Evolutionary conservation across 2,888 invertebrate species (phyloP), one percentile per base, ranked within the genome.

Genomic region (Scaptomyza polygonia): DNA sequence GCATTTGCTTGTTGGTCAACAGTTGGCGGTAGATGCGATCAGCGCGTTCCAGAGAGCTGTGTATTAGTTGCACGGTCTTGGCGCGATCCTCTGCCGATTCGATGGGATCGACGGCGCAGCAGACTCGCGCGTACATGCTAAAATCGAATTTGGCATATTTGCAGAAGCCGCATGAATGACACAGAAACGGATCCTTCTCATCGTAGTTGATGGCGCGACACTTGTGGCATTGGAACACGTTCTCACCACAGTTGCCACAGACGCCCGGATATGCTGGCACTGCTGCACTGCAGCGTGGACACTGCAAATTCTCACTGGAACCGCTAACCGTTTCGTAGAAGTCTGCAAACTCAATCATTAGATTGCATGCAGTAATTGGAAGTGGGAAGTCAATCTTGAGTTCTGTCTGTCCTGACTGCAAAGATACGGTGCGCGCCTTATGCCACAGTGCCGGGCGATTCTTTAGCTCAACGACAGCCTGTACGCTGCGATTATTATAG

Each of bases 141-240:
- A 98, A 97, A 92, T 99, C 99, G 91, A 99, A 99, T 92, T 99
- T 98, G 34, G 99, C 99, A 92, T 99, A 99, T 92, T 99, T 99
- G 93, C 99, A 99, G 93, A 98, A 99, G 1, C 99, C 99, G 92
- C 99, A 99, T 5, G 98, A 97, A 92, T 99, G 99, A 90, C 99
- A 99, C 25, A 99, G 93, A 94, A 99, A 99, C 0, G 99, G 99
- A 92, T 99, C 99, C 91, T 98, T 98, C 91, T 99, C 99, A 91
- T 99, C 99, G 92, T 99, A 99, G 92, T 99, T 99, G 82, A 99
- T 99, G 0, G 99, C 98, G 25, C 98, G 96, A 89, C 99, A 99
- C 92, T 99, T 99, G 93, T 99, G 98, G 88, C 99, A 99, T 89
- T 99, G 99, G 93, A 97, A 99, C 0, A 99, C 99, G 91, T 99